Conservation (phyloP, 2,888 invertebrate genomes). For the Tenthredo notha region DNA sequence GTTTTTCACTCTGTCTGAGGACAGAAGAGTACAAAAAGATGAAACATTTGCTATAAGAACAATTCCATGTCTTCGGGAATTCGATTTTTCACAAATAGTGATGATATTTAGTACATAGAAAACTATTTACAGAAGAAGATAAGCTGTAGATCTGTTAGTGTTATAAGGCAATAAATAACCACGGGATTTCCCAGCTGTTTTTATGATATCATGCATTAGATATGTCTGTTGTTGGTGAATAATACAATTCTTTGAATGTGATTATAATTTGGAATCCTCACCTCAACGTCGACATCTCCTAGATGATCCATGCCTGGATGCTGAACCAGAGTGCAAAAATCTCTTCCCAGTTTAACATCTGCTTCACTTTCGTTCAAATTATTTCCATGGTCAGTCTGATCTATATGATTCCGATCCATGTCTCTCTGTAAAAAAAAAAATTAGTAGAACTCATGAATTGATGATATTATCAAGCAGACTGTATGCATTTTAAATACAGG, state of each 20-base stretch:
- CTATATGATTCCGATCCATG: slow-evolving; percentile 70
- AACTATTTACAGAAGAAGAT: not conserved
- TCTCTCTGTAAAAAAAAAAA: slow-evolving; percentile 63
- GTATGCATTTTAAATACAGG: not conserved
- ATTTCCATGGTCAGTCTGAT: slow-evolving; percentile 72
- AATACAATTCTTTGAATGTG: not conserved
- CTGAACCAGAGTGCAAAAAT: slow-evolving; percentile 71
- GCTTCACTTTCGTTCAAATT: slow-evolving; percentile 72
- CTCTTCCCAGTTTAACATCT: slow-evolving; percentile 72
- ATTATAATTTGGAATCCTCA: slow-evolving; percentile 54
- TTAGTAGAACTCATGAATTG: not conserved
- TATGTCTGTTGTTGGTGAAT: not conserved
- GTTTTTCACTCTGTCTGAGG: not conserved
- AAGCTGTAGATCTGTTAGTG: not conserved
- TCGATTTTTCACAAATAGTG: not conserved
- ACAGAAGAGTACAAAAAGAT: not conserved
- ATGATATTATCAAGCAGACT: not conserved
- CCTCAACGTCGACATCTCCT: slow-evolving; percentile 73
- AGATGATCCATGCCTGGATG: slow-evolving; percentile 74
- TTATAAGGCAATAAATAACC: not conserved
- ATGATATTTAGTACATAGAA: not conserved
- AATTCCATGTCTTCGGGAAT: not conserved
- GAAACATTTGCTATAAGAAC: not conserved
- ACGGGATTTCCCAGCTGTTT: not conserved
- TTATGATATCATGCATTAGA: not conserved